Evolutionary conservation across 2,888 invertebrate species (phyloP).

Genomic region (Amblyjoppa proteus): DNA sequence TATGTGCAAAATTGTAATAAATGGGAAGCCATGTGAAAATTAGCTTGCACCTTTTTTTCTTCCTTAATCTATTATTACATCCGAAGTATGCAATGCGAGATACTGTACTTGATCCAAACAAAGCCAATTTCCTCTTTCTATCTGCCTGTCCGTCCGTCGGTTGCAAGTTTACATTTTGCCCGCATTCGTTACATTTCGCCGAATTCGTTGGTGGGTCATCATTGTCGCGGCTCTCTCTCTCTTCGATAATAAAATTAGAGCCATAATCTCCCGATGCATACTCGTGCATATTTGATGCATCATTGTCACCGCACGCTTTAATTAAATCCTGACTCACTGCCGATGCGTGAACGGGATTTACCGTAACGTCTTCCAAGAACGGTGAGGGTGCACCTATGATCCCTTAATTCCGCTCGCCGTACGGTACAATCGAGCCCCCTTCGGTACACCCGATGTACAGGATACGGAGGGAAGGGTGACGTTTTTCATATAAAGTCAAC

Average conservation of each 20-base stretch:
- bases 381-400: slow-evolving; percentile 64
- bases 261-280: neutral
- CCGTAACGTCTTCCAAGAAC: slow-evolving; percentile 31
- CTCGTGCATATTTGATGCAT: slow-evolving; percentile 13
- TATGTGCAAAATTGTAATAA: no score
- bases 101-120: no score
- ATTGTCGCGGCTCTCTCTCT: neutral
- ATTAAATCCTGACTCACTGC: slow-evolving; percentile 52
- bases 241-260: neutral
- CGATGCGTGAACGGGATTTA: slow-evolving; percentile 32
- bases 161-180: no score
- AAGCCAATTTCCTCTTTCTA: no score
- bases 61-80: no score
- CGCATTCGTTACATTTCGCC: no score
- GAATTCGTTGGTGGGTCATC: neutral
- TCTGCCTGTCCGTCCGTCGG: no score
- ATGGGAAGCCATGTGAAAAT: no score
- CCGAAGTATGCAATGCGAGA: no score
- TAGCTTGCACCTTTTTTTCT: no score
- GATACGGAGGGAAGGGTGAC: slow-evolving; percentile 12
- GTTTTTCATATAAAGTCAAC: slow-evolving; percentile 58
- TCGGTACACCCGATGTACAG: slow-evolving; percentile 69
- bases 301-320: slow-evolving; percentile 30
- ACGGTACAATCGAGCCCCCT: slow-evolving; percentile 46
- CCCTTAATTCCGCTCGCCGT: slow-evolving; percentile 70